Percentiles rank a stretch among this genome's conserved stretches.
Evolutionary conservation across 2,113 vertebrate genomes (phyloP).

Genomic region (Brachypodius melanocephalos): DNA sequence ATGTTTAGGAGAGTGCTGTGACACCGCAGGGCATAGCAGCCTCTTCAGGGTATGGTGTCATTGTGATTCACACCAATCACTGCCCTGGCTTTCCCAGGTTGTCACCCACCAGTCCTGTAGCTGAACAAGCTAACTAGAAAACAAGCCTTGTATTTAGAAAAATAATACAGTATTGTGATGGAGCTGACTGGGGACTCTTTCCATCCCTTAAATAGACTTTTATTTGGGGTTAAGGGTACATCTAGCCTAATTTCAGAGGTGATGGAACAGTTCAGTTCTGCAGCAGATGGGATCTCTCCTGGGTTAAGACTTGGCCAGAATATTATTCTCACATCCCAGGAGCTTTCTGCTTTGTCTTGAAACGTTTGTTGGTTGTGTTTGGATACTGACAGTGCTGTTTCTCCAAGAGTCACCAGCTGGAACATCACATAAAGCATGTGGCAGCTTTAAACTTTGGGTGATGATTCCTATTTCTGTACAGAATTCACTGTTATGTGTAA

Average conservation of each 20-base stretch:
- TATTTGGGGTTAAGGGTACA: background rate
- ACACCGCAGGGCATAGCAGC: background rate
- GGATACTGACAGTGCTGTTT: background rate
- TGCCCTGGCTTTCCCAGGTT: background rate
- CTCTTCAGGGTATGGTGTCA: background rate
- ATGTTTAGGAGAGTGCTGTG: background rate
- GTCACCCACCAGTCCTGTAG: accelerated
- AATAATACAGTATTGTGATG: background rate
- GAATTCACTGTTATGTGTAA: accelerated
- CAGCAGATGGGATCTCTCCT: background rate
- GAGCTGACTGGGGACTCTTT: background rate
- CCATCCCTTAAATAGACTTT: background rate
- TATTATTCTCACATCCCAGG: accelerated
- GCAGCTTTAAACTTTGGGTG: background rate
- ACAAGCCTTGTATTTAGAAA: background rate
- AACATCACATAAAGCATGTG: background rate
- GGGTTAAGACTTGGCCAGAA: background rate
- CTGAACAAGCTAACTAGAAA: background rate
- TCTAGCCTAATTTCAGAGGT: background rate
- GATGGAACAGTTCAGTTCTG: background rate
- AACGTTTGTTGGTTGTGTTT: background rate
- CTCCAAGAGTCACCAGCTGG: background rate
- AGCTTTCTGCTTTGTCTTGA: background rate
- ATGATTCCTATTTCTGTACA: background rate
- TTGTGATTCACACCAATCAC: background rate